Percentiles rank a stretch among this genome's conserved stretches.
phyloP scores from a whole-genome alignment of 2,888 invertebrate species.

The Thecocarcelia acutangulata region DNA sequence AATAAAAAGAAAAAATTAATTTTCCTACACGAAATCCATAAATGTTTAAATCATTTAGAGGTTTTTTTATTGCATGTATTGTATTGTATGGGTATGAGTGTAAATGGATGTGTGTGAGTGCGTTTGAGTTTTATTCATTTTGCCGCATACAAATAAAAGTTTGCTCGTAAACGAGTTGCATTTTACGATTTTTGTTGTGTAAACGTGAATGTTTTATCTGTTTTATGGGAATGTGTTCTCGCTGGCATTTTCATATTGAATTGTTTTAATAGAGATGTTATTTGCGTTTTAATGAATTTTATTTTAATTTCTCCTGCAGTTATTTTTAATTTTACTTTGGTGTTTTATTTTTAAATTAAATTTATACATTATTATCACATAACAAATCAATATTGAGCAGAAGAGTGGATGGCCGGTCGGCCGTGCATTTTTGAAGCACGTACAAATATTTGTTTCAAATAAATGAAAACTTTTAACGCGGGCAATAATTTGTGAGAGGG shows the following conservation, averaged over 20 bases:
- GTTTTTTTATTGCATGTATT: not conserved
- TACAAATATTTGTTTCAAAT: constrained; percentile 14
- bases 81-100: not conserved
- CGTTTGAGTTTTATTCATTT: not conserved
- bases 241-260: constrained; percentile 35
- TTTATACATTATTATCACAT: constrained; percentile 55
- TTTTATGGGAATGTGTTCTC: not conserved
- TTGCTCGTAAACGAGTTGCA: not conserved
- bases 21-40: constrained; percentile 59
- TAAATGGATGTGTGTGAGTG: too few relatives aligned
- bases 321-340: constrained; percentile 11
- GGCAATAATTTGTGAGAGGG: not conserved
- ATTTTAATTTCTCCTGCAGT: constrained; percentile 41
- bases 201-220: constrained; percentile 8
- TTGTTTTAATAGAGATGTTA: constrained; percentile 47
- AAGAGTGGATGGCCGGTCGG: too few relatives aligned
- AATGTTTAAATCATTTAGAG: constrained; percentile 63
- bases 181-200: constrained; percentile 1
- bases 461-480: constrained; percentile 2
- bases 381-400: constrained; percentile 56
- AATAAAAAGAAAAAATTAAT: constrained; percentile 25
- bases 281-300: constrained; percentile 46
- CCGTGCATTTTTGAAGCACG: constrained; percentile 2
- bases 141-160: not conserved
- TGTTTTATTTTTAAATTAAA: constrained; percentile 25